Conservation (phyloP, 2,113 vertebrate species). For the Channa maculata region DNA sequence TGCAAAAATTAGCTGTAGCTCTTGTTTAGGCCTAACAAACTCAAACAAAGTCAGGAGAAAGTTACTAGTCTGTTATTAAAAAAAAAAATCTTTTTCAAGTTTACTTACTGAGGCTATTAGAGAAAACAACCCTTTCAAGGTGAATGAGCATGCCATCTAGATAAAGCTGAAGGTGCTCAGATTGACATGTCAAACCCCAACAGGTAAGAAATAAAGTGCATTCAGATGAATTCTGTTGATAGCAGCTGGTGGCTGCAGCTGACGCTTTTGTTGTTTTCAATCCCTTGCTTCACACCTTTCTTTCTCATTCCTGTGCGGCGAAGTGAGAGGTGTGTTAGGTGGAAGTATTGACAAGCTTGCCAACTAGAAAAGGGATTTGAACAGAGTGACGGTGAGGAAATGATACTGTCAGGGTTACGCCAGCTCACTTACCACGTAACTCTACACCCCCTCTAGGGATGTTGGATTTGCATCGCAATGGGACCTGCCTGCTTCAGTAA, state of each 20-base stretch:
- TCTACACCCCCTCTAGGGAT: conserved; percentile 19
- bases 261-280: conserved; percentile 60
- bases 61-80: conserved; percentile 3
- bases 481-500: conserved; percentile 14
- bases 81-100: conserved; percentile 27
- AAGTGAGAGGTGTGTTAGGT: conserved; percentile 58
- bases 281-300: conserved; percentile 56
- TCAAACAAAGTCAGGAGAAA: conserved; percentile 42
- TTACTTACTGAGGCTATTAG: conserved; percentile 47
- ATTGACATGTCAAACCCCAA: conserved; percentile 58
- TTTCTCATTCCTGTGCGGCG: conserved; percentile 27
- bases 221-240: conserved; percentile 67
- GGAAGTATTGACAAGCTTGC: conserved; percentile 69
- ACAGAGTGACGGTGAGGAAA: conserved; percentile 61
- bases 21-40: conserved; percentile 24
- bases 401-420: conserved; percentile 64
- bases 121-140: conserved; percentile 63
- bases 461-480: conserved; percentile 55
- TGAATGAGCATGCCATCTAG: conserved; percentile 54
- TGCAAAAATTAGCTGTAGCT: conserved; percentile 16
- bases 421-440: conserved; percentile 52
- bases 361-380: conserved; percentile 66
- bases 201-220: conserved; percentile 60
- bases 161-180: conserved; percentile 50
- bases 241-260: conserved; percentile 76